A percentile compares a stretch with the other conserved stretches of the same genome.
phyloP scores from a whole-genome alignment of 2,888 invertebrate genomes.

The Pyrgus malvae region DNA sequence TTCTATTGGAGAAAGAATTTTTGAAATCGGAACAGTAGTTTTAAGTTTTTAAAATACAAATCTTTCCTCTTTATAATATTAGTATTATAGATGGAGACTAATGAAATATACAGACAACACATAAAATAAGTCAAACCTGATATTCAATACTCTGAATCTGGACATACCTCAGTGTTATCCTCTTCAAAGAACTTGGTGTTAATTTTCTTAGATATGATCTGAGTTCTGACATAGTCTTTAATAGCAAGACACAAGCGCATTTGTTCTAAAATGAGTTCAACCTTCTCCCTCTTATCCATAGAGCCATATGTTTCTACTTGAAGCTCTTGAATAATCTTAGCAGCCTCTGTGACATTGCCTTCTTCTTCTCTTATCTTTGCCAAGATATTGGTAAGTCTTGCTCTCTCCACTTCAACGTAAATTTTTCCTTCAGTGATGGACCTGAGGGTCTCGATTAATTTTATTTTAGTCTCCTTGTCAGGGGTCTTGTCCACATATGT shows the following conservation, averaged over 20 bases:
- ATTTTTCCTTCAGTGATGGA: conserved; percentile 99
- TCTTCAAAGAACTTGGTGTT: conserved; percentile 98
- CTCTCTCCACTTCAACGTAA: conserved; percentile 99
- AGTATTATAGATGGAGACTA: no score
- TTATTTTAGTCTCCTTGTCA: conserved; percentile 93
- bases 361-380: conserved; percentile 93
- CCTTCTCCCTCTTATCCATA: conserved; percentile 98
- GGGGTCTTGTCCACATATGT: conserved; percentile 96
- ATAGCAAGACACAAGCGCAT: conserved; percentile 98
- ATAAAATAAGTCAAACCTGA: no score
- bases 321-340: conserved; percentile 96
- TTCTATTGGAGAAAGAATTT: no score
- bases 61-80: no score
- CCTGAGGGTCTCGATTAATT: conserved; percentile 96
- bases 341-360: conserved; percentile 93
- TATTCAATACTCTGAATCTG: no score
- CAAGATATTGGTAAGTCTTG: conserved; percentile 94
- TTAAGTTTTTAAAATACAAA: no score
- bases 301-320: conserved; percentile 98
- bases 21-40: no score
- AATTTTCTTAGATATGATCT: conserved; percentile 99
- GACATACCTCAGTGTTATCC: conserved; percentile 83
- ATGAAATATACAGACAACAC: no score
- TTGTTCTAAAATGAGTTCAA: conserved; percentile 98
- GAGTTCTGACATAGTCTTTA: conserved; percentile 97